Evolutionary conservation across 37 sponge, comb jelly and placozoan genomes (phyloP), one percentile per base, ranked within the genome.

Genomic region (Cladorhizidae sp.): DNA sequence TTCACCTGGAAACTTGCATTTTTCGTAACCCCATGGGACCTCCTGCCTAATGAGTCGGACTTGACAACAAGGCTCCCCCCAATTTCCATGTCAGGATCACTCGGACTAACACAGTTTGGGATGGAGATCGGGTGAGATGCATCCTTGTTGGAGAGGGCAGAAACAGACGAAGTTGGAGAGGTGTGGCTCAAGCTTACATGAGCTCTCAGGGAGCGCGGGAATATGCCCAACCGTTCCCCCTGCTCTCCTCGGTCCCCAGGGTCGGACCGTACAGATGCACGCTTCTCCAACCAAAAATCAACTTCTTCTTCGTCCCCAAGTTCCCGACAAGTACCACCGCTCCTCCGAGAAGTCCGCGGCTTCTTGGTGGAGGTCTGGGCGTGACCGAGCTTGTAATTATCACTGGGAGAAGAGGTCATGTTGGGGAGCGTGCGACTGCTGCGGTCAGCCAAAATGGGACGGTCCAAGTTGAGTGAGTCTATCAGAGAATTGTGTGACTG

Each of bases 391-490:
- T 65, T 35, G 33, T 6, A 22, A 0, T 2, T 36, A 3, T 20
- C 20, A 1, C 25, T 25, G 22, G 56, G 41, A 7, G 42, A 11
- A 40, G 77, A 57, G 41, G 2, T 6, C 38, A 18, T 61, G 37
- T 41, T 49, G 23, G 72, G 72, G 33, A 71, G 49, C 22, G 72
- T 49, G 49, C 26, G 2, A 40, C 26, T 71, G 49, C 22, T 12
- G 23, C 76, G 31, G 33, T 57, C 9, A 32, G 23, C 1, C 20
- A 26, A 42, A 3, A 29, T 26, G 5, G 68, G 79, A 36, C 11
- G 55, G 20, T 83, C 83, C 39, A 83, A 31, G 52, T 75, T 75
- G 9, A 83, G 75, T 7, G 83, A 83, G 33, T 83, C 83, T 68
- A 83, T 74, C 40, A 82, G 41, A 8, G 49, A 59, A 3, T 52